Evolutionary conservation across 1,140 invertebrate species (phyloP), one percentile per base, ranked within the genome.

Genomic region (Scylla paramamosain): DNA sequence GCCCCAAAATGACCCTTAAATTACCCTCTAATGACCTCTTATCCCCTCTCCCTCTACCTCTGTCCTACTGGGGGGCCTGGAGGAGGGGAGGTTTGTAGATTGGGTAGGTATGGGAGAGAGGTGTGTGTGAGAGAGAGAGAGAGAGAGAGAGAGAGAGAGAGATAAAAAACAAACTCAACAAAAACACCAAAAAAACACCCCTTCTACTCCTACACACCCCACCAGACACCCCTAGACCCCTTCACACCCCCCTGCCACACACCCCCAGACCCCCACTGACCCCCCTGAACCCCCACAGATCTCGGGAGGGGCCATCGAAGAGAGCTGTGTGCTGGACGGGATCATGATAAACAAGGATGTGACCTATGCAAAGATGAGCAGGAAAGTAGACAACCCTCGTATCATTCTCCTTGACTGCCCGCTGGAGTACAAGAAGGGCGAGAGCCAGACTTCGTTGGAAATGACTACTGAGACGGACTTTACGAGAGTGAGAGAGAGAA

Each of bases 331-430:
- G n/a, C 97, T 99, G 4, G 98, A 98, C 96, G 99, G 99, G 39
- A 98, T 99, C 4, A 99, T 99, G 99, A 97, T 99, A 29, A 99
- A 99, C 97, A 99, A 99, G 97, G 99, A 99, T 97, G 99, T 99
- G 0, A 99, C 99, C 0, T 99, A 99, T 97, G 98, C 99, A 0
- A 99, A 99, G 97, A 99, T 99, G 99, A 98, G 98, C 84, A 99
- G n/a, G n/a, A n/a, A n/a, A n/a, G n/a, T 99, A 96, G 98, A 99
- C 97, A 99, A 99, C 97, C 99, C 99, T 6, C 97, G 99, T 96
- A 99, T 99, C 96, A 97, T 99, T 6, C 97, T 99, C 20, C 97
- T 99, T 8, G 99, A 99, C 97, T 99, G 99, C 97, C 98, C 98
- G 7, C 97, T 99, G 87, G 99, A 99, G 97, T 99, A 99, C 97